phyloP scores from a whole-genome alignment of 2,888 invertebrate species.

The Dryobotodes eremita region DNA sequence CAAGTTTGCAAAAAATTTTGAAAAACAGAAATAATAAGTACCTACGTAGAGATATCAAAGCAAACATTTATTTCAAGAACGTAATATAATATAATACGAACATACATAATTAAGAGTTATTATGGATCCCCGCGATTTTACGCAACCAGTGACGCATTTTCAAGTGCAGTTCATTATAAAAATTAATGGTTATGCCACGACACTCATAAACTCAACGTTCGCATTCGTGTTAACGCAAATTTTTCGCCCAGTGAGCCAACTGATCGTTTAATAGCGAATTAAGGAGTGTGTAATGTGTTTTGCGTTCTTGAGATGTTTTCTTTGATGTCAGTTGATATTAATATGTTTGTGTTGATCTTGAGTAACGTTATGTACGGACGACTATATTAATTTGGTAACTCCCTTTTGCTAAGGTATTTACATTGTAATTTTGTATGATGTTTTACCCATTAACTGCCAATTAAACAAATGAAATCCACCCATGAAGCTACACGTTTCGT shows the following conservation, averaged over 20 bases:
- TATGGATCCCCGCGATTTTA: conserved; percentile 48
- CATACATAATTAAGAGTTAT: conserved; percentile 43
- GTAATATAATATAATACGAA: conserved; percentile 8
- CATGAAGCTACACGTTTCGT: too few species aligned
- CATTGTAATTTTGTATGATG: too few species aligned
- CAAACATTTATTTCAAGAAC: conserved; percentile 25
- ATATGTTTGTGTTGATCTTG: not conserved
- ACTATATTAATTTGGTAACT: too few species aligned
- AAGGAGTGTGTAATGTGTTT: conserved; percentile 21
- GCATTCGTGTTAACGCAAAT: conserved; percentile 21
- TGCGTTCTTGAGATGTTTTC: conserved; percentile 6
- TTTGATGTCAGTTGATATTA: not conserved
- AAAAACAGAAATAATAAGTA: not conserved
- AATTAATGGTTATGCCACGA: conserved; percentile 44
- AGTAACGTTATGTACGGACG: too few species aligned
- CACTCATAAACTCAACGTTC: conserved; percentile 18
- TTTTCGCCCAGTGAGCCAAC: conserved; percentile 40
- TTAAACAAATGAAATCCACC: too few species aligned
- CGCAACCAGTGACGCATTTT: conserved; percentile 58
- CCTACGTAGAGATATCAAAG: not conserved
- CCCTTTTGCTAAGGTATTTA: too few species aligned
- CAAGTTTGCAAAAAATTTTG: not conserved
- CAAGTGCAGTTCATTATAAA: conserved; percentile 59
- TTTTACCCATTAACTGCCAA: too few species aligned
- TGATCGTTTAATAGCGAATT: conserved; percentile 27